Evolutionary conservation across 1,140 invertebrate genomes (phyloP), one percentile per base, ranked within the genome.

Genomic region (Drosophila equinoxialis): DNA sequence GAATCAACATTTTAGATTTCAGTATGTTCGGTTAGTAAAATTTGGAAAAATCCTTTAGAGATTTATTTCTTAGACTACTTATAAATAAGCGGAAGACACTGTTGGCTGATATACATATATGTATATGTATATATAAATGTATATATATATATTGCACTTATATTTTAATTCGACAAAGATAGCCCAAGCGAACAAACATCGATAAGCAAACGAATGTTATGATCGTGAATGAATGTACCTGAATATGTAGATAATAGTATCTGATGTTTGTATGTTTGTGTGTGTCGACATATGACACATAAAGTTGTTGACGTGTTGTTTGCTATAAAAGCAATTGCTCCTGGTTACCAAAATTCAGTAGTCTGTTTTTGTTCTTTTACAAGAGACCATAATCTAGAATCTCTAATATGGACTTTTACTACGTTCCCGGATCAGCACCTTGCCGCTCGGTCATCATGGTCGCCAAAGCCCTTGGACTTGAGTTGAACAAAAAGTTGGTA

Each of bases 381-480:
- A 8, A 10, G 51, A 6, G 26, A 37, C 20, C 1, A 39, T 17
- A 30, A 61, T 3, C 45, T 33, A 6, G 37, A 41, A 62, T 39
- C 33, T 62, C 54, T 6, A 61, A 14, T 11, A 80, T 91, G 79
- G 91, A 92, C 79, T 92, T 96, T 48, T 96, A 96, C 92, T 95
- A 96, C 92, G 82, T 94, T 39, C 93, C 94, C 3, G 93, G 93
- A 62, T 95, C 95, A 60, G 92, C 95, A 3, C 95, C 95, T 3
- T 95, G 95, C 90, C 93, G 96, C 6, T 91, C 94, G 2, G 94
- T 96, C 6, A 90, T 95, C 41, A 93, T 97, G 83, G 92, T 94
- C 0, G 95, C 95, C 4, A 94, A 94, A 69, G 94, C 94, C 17
- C 75, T 97, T 6, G 96, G 95, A 20, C 79, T 97, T 5, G 94